These are phyloP conservation scores for Chymomyza amoena DNA, from an alignment of 2,888 invertebrate genomes.

Conservation along the genomic window DNA sequence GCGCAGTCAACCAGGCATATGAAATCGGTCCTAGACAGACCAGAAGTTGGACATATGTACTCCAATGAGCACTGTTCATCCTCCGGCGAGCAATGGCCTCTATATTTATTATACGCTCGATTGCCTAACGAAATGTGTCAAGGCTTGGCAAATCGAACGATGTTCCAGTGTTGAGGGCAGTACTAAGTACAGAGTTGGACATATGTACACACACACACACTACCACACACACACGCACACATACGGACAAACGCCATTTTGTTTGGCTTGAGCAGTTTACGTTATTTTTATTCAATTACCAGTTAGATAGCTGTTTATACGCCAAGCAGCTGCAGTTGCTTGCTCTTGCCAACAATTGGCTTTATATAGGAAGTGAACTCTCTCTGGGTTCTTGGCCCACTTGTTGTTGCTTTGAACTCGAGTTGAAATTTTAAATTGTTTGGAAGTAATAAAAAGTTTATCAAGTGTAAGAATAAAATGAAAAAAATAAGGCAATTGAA, in stretches of 20 bases:
- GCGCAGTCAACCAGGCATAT: background rate
- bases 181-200: background rate
- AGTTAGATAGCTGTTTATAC: conserved; percentile 40
- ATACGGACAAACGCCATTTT: conserved; percentile 18
- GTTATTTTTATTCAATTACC: conserved; percentile 67
- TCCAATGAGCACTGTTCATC: background rate
- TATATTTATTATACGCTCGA: conserved; percentile 71
- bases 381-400: conserved; percentile 24
- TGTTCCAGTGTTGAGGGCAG: conserved; percentile 16
- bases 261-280: conserved; percentile 47
- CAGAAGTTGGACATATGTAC: background rate
- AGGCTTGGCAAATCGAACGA: conserved; percentile 48
- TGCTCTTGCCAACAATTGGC: conserved; percentile 33
- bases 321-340: conserved; percentile 41
- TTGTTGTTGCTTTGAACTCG: conserved; percentile 31
- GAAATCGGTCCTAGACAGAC: background rate
- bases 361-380: background rate
- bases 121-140: conserved; percentile 70
- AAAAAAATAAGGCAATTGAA: conserved; percentile 14
- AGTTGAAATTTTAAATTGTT: conserved; percentile 66
- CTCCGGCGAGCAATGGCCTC: conserved; percentile 25
- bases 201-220: background rate
- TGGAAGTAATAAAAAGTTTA: conserved; percentile 73
- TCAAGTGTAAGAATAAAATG: conserved; percentile 55
- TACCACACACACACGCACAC: background rate